Evolutionary conservation across 2,888 invertebrate genomes (phyloP), one percentile per base, ranked within the genome.

Genomic region (Chymomyza procnemis): DNA sequence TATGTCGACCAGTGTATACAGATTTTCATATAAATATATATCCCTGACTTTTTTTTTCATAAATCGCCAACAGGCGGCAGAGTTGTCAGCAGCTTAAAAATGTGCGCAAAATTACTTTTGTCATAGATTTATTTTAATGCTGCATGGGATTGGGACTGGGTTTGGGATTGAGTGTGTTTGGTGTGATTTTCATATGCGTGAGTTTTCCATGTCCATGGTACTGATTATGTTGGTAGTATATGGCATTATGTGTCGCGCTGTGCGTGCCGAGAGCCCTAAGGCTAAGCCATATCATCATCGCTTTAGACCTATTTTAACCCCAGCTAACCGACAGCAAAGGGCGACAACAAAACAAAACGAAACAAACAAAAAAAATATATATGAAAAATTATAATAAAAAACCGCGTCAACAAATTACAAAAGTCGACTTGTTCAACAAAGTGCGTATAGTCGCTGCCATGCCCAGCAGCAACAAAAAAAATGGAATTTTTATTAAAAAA

Each of bases 301-400:
- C 26, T 26, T 74, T 66, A 85, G 81, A 85, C 81, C 81, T 87
- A 82, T 82, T 82, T 85, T 85, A 82, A 82, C 81, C 87, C 85
- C 78, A 77, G 64, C 71, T 41, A 78, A 80, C 80, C 80, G 56
- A 41, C 66, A 46, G 18, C 60, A 56, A 58, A 41, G 50, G 50
- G 50, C 58, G 58, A 55, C 68, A 61, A 63, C 54, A 30, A 58
- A 47, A 58, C 47, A 64, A 73, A 66, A 63, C 59, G 64, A 57
- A 68, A 61, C 67, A 63, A 21, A 75, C 18, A 59, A 21, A 47
- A 59, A 59, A 59, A 26, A n/a, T n/a, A n/a, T n/a, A n/a, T 47
- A 47, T 59, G 19, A 59, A 59, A 50, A 50, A 50, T 50, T 18
- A 16, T 50, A 41, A 41, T 22, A 55, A 14, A 26, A 47, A 60